Evolutionary conservation across 2,888 invertebrate species (phyloP).

Genomic region (Teinopalpus imperialis): DNA sequence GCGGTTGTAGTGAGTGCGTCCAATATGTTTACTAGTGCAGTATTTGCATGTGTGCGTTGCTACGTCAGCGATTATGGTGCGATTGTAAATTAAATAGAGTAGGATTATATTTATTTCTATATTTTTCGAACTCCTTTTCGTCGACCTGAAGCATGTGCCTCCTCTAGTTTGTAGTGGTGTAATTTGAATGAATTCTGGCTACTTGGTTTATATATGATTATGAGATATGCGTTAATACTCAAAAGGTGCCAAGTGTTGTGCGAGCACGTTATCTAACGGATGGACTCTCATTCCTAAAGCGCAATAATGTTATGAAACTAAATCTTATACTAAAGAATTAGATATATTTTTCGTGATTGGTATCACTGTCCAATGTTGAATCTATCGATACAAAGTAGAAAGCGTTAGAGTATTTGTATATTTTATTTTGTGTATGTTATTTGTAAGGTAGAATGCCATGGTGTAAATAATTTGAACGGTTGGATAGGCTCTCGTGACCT

Average conservation of each 20-base stretch:
- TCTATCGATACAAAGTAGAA: slow-evolving; percentile 52
- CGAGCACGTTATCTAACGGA: slow-evolving; percentile 42
- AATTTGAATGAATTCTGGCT: slow-evolving; percentile 47
- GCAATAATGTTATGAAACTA: slow-evolving; percentile 59
- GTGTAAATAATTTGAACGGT: slow-evolving; percentile 29
- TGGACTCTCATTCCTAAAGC: slow-evolving; percentile 72
- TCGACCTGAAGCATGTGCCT: slow-evolving; percentile 65
- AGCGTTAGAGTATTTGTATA: slow-evolving; percentile 51
- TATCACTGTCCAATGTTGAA: slow-evolving; percentile 49
- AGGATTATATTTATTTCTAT: slow-evolving; percentile 62
- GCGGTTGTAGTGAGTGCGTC: slow-evolving; percentile 22
- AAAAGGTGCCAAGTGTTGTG: slow-evolving; percentile 66
- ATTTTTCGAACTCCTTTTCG: slow-evolving; percentile 65
- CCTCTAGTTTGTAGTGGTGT: slow-evolving; percentile 58
- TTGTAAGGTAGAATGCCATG: slow-evolving; percentile 33
- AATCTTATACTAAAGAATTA: slow-evolving; percentile 43
- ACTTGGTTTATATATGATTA: slow-evolving; percentile 51
- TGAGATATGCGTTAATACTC: slow-evolving; percentile 77
- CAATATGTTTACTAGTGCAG: slow-evolving; percentile 4
- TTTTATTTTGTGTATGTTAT: slow-evolving; percentile 42
- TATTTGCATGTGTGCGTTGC: slow-evolving; percentile 21
- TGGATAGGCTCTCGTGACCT: slow-evolving; percentile 13
- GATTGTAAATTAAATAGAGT: slow-evolving; percentile 39
- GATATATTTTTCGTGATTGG: slow-evolving; percentile 40
- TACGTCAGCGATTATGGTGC: slow-evolving; percentile 28